These are phyloP conservation scores for Oeneis ivallda DNA, from an alignment of 2,888 invertebrate species.

Conservation along the genomic window DNA sequence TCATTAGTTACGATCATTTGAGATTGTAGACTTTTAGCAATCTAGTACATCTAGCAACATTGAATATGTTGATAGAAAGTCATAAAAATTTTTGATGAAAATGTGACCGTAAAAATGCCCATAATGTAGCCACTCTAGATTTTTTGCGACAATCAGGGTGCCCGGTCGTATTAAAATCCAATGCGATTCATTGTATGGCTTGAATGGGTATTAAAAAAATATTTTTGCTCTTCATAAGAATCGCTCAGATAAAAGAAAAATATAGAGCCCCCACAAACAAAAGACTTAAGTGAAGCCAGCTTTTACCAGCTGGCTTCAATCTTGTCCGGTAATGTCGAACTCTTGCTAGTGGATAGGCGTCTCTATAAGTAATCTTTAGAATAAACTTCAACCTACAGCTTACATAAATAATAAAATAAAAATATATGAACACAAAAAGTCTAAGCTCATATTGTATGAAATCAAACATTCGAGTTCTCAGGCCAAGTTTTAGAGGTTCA, in stretches of 20 bases:
- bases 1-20: neutral
- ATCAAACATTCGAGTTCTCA: too few relatives aligned
- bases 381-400: too few relatives aligned
- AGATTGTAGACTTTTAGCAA: neutral
- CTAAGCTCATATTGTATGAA: too few relatives aligned
- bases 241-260: slow-evolving; percentile 36
- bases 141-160: slow-evolving; percentile 62
- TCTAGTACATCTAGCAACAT: neutral
- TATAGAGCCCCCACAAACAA: neutral
- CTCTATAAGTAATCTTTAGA: too few relatives aligned
- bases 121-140: slow-evolving; percentile 50
- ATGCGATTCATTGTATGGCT: slow-evolving; percentile 63
- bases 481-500: too few relatives aligned
- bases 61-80: neutral
- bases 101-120: slow-evolving; percentile 56
- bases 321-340: too few relatives aligned
- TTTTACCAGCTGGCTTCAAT: too few relatives aligned
- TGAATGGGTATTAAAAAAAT: slow-evolving; percentile 59
- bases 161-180: slow-evolving; percentile 60
- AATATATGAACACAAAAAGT: too few relatives aligned
- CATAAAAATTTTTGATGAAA: slow-evolving; percentile 16
- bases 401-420: neutral
- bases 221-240: slow-evolving; percentile 54
- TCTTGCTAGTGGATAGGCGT: too few relatives aligned
- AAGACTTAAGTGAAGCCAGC: neutral